Conservation (phyloP, 2,888 invertebrate genomes). For the Pegoplata infirma region DNA sequence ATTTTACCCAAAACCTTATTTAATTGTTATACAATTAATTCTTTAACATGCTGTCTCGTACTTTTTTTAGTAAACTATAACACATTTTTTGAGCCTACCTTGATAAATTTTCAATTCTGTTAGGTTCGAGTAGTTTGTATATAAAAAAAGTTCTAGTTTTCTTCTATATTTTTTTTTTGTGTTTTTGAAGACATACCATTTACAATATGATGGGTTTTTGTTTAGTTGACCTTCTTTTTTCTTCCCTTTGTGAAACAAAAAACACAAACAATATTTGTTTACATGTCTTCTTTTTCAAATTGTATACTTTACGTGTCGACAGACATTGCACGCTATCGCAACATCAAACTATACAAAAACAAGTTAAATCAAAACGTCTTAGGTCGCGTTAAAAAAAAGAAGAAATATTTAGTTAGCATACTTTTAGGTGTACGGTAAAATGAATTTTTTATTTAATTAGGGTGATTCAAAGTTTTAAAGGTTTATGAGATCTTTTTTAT, state of each 20-base stretch:
- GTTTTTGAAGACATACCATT: slow-evolving; percentile 9
- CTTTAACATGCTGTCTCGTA: background rate
- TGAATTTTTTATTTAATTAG: no score
- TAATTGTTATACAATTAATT: background rate
- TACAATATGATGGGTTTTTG: slow-evolving; percentile 42
- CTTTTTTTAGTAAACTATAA: background rate
- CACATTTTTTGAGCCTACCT: slow-evolving; percentile 40
- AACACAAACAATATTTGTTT: background rate
- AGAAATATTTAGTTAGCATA: slow-evolving; percentile 55
- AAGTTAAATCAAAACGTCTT: slow-evolving; percentile 26
- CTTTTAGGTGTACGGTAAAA: slow-evolving; percentile 54
- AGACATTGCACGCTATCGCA: slow-evolving; percentile 6
- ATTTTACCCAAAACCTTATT: no score
- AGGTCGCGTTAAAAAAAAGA: slow-evolving; percentile 7
- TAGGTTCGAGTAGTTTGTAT: slow-evolving; percentile 23
- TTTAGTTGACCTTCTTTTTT: slow-evolving; percentile 55
- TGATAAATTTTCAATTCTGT: slow-evolving; percentile 39
- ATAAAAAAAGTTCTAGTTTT: background rate
- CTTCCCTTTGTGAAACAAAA: slow-evolving; percentile 10
- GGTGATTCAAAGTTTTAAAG: no score
- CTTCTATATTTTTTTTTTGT: slow-evolving; percentile 9
- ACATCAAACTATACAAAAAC: background rate
- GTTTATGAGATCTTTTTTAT: no score
- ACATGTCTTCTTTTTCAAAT: slow-evolving; percentile 24
- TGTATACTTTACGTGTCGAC: slow-evolving; percentile 21